phyloP scores from a whole-genome alignment of 2,797 vertebrate species.

The Fringilla coelebs region DNA sequence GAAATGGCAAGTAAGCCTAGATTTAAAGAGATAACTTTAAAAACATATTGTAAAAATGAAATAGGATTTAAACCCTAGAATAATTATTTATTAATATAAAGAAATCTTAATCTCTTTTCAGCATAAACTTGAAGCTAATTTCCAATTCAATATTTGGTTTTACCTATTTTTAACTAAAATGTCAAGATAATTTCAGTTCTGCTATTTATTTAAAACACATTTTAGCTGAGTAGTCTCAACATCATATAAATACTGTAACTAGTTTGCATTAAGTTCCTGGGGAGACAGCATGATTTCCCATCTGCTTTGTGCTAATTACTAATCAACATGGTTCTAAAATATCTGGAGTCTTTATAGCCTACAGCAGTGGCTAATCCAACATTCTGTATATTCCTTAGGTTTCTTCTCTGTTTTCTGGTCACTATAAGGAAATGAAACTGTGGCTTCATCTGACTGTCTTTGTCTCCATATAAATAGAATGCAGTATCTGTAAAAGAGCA shows the following conservation, averaged over 20 bases:
- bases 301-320: constrained; percentile 73
- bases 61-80: not conserved
- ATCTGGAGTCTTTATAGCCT: constrained; percentile 45
- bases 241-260: constrained; percentile 65
- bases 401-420: not conserved
- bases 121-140: constrained; percentile 31
- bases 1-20: not conserved
- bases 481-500: not conserved
- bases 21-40: not conserved
- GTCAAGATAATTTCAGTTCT: constrained; percentile 63
- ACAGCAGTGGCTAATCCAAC: constrained; percentile 2
- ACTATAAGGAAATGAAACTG: not conserved
- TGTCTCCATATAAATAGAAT: not conserved
- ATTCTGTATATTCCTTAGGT: not conserved
- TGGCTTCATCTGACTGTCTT: not conserved
- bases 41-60: not conserved
- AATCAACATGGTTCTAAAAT: constrained; percentile 62
- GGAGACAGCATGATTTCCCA: constrained; percentile 71
- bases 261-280: constrained; percentile 69
- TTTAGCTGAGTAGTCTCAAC: constrained; percentile 66
- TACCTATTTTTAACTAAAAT: constrained; percentile 62
- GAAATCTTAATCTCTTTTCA: not conserved
- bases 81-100: not conserved
- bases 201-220: constrained; percentile 67
- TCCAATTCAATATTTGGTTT: constrained; percentile 35